Evolutionary conservation across 2,888 invertebrate genomes (phyloP).

Genomic region (Xanthostigma xanthostigma): DNA sequence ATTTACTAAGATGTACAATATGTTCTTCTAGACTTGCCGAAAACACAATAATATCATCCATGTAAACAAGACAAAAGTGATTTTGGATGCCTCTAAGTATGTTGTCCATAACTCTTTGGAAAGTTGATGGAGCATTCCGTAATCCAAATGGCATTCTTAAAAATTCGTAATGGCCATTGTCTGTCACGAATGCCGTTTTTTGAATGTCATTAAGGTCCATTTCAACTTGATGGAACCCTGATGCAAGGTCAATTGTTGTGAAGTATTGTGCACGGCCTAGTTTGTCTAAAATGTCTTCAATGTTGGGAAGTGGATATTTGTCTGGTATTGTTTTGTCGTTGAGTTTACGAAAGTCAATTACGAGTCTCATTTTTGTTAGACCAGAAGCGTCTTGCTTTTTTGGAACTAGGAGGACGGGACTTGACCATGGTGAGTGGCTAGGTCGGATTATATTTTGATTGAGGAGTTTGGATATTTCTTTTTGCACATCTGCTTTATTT

Average conservation of each 20-base stretch:
- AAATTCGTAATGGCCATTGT: conserved; percentile 18
- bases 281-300: conserved; percentile 19
- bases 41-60: conserved; percentile 18
- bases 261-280: conserved; percentile 19
- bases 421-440: conserved; percentile 12
- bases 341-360: conserved; percentile 14
- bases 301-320: conserved; percentile 15
- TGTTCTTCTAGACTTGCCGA: conserved; percentile 17
- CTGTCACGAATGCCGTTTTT: conserved; percentile 19
- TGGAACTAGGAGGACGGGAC: conserved; percentile 16
- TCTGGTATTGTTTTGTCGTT: conserved; percentile 15
- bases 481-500: conserved; percentile 15
- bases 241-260: conserved; percentile 18
- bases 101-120: conserved; percentile 8
- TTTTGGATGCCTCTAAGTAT: conserved; percentile 7
- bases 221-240: conserved; percentile 21
- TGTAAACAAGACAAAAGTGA: conserved; percentile 13
- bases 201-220: conserved; percentile 13
- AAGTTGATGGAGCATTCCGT: conserved; percentile 1
- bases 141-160: conserved; percentile 16
- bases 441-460: conserved; percentile 12
- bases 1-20: conserved; percentile 15
- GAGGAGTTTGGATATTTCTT: conserved; percentile 14
- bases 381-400: conserved; percentile 13
- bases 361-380: conserved; percentile 13